Conservation (phyloP, 2,113 vertebrate species). For the Amblyopsis rosae region DNA sequence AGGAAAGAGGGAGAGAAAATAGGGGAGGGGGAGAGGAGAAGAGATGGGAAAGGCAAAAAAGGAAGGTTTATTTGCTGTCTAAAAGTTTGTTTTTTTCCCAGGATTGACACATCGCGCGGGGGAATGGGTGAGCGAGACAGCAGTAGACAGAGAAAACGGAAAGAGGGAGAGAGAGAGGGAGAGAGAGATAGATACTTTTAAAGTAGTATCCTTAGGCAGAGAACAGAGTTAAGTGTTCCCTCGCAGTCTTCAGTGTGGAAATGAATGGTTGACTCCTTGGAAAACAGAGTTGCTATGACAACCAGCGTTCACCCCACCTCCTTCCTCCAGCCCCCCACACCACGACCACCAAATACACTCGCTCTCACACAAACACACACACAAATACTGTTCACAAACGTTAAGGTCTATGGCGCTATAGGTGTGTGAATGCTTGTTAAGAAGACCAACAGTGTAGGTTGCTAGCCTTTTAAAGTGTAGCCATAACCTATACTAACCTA, state of each 20-base stretch:
- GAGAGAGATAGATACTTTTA: constrained; percentile 51
- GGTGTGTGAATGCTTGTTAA: background rate
- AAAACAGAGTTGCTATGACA: constrained; percentile 78
- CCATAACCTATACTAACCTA: too few relatives aligned
- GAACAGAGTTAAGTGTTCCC: constrained; percentile 75
- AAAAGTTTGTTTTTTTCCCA: too few relatives aligned
- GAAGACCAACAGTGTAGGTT: too few relatives aligned
- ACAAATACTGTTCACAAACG: background rate
- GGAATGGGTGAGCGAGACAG: background rate
- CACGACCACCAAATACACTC: background rate
- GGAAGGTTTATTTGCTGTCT: too few relatives aligned
- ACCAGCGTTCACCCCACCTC: constrained; percentile 67
- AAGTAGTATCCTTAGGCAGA: constrained; percentile 71
- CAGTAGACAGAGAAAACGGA: constrained; percentile 3
- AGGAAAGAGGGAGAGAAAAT: background rate
- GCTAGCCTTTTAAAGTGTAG: too few relatives aligned
- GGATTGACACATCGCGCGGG: too few relatives aligned
- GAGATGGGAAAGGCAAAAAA: background rate
- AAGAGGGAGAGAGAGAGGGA: background rate
- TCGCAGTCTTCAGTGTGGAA: constrained; percentile 70
- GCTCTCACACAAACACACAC: background rate
- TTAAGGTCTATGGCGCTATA: background rate
- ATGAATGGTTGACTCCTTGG: constrained; percentile 75
- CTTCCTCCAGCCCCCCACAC: constrained; percentile 44
- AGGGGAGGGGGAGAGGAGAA: background rate